Base-by-base conservation (phyloP, 2,113 vertebrate species). In the Peucedramus taeniatus region DNA sequence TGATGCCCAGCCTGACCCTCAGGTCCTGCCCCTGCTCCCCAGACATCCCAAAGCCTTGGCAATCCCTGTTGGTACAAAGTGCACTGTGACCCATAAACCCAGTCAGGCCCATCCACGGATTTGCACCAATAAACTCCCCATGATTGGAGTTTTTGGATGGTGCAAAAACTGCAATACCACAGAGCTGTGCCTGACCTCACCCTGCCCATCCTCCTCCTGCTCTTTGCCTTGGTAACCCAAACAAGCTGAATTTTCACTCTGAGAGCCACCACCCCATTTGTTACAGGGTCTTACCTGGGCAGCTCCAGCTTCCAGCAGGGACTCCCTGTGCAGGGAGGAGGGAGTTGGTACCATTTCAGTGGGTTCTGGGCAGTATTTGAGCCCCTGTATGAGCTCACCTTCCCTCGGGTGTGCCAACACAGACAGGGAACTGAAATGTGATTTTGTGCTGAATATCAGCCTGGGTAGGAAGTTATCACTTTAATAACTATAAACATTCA, bases 401-500 rank as follows among this genome's bases (percentile, higher is more conserved):
- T 4, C 66, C 64, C 76, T 6, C 6, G 4, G 11, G 16, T 1
- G 16, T 37, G 68, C 83, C 89, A 77, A 3, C 57, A 28, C 39
- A 26, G 70, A 63, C 7, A 61, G 4, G 35, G 75, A 81, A 37
- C 44, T 17, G 19, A 19, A 28, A 18, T 4, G 51, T 16, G 51
- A 56, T 45, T 59, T 40, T 44, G 74, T 88, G 89, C 86, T n/a
- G 81, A 86, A 6, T 64, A 53, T 82, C 10, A 96, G 84, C 83
- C 65, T 2, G 8, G 89, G 57, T 11, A 81, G 88, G 91, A 93
- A 96, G 93, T 76, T 35, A 93, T 96, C 95, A 92, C 92, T 96
- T 72, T 87, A 95, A 95, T 91, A 97, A 84, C 94, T 72, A 96
- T 93, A 95, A 97, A 96, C 95, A 96, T 95, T 94, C 90, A 96